These are phyloP conservation scores for Ceratitis capitata DNA, from an alignment of 1,140 invertebrate genomes.

Conservation along the genomic window DNA sequence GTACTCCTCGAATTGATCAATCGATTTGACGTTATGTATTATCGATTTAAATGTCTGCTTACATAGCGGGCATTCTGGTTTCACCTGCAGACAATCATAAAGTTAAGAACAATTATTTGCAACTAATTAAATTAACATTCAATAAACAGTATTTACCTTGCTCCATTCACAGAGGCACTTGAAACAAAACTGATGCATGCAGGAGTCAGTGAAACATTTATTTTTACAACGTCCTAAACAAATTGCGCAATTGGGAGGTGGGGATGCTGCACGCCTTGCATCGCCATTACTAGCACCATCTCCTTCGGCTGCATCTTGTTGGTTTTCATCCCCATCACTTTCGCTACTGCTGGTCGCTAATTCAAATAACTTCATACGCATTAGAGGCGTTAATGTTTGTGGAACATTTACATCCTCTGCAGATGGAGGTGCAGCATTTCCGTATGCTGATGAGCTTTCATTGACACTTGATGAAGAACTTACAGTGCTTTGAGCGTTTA, in stretches of 20 bases:
- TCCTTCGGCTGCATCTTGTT: constrained; percentile 56
- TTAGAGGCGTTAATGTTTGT: constrained; percentile 17
- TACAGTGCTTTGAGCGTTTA: neutral
- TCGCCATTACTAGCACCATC: neutral
- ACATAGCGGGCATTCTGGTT: constrained; percentile 93
- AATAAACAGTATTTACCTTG: constrained; percentile 70
- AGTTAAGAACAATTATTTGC: neutral
- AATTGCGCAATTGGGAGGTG: constrained; percentile 90
- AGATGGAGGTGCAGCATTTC: neutral
- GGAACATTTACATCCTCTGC: neutral
- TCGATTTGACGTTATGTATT: constrained; percentile 89
- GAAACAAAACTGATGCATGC: constrained; percentile 94
- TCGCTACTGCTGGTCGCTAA: constrained; percentile 59
- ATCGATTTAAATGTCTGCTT: constrained; percentile 91
- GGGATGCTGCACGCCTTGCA: constrained; percentile 66
- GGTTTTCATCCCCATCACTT: constrained; percentile 50
- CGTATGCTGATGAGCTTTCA: neutral
- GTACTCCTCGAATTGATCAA: constrained; percentile 89
- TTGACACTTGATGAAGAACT: neutral
- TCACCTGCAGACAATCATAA: constrained; percentile 70
- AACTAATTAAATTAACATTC: neutral
- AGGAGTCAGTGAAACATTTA: constrained; percentile 91
- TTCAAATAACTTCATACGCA: constrained; percentile 50
- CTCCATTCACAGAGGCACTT: constrained; percentile 93
- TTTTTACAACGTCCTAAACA: constrained; percentile 87